Evolutionary conservation across 2,113 vertebrate species (phyloP).

Genomic region (Nothobranchius furzeri): DNA sequence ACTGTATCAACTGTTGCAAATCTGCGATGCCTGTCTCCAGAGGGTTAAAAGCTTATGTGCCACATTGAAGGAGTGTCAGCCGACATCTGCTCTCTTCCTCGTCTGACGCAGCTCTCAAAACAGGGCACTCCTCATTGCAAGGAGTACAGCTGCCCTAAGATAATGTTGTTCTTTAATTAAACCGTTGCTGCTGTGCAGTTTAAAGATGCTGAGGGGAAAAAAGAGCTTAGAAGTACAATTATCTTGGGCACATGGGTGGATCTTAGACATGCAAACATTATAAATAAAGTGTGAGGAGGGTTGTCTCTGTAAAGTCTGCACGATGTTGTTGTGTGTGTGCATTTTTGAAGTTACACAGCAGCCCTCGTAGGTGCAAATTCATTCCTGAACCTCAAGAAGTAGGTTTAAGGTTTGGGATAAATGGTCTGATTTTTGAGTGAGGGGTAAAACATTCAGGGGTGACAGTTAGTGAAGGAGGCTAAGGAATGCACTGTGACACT

Average conservation of each 20-base stretch:
- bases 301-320: conserved; percentile 9
- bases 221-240: conserved; percentile 7
- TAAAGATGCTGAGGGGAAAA: conserved; percentile 21
- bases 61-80: conserved; percentile 14
- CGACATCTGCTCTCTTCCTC: conserved; percentile 19
- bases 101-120: conserved; percentile 48
- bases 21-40: too few relatives aligned
- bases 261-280: conserved; percentile 27
- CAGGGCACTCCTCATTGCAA: conserved; percentile 38
- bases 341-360: neutral
- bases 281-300: conserved; percentile 6
- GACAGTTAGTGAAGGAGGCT: too few relatives aligned
- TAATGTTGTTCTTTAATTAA: conserved; percentile 84
- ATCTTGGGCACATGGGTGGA: conserved; percentile 41
- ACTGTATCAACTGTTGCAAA: too few relatives aligned
- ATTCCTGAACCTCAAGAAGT: neutral
- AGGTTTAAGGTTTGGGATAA: neutral
- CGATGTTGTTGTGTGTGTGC: too few relatives aligned
- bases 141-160: conserved; percentile 62
- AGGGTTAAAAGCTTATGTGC: conserved; percentile 25
- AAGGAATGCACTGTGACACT: neutral
- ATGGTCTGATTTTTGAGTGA: neutral
- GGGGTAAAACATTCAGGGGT: too few relatives aligned
- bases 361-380: neutral
- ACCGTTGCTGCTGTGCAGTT: conserved; percentile 50